Evolutionary conservation across 2,113 vertebrate genomes (phyloP), one percentile per base, ranked within the genome.

Genomic region (Platysteira castanea): DNA sequence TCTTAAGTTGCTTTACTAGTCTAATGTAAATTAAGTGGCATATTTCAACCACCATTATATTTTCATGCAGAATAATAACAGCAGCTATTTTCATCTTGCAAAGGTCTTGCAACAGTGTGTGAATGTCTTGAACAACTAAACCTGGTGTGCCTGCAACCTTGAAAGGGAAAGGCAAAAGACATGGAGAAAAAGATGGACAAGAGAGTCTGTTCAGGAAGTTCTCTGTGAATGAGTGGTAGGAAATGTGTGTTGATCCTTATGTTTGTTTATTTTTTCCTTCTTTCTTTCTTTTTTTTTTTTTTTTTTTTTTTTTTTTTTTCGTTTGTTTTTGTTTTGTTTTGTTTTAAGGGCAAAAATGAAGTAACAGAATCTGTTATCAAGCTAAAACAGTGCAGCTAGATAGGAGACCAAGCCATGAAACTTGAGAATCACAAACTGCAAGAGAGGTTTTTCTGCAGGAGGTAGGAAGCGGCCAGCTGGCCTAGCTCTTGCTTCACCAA

Each of bases 401-500:
- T 35, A 80, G 49, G 26, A 42, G 63, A 93, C 44, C 50, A 61
- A 83, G 41, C 70, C 79, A 80, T 20, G 67, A 77, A 87, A 84
- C 54, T 54, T 22, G 54, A 84, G 83, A 86, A 85, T 7, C 46
- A 27, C 54, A 87, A 96, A 90, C 63, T 47, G 61, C 44, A 82
- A 77, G 59, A 14, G 59, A 49, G 31, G 67, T 93, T 90, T 93
- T 81, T 61, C 71, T 69, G 83, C 71, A 65, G 85, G 79, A 83
- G 75, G 71, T 33, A 35, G 71, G 71, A 94, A 84, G 49, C 0
- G 2, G 86, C 67, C 94, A 96, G 90, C 88, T 96, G 96, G 83
- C 71, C 85, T n/a, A 86, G 74, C 39, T 33, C 79, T 93, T 90
- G 47, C 59, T 95, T 93, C 64, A 90, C 88, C 76, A 47, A 89